These are phyloP conservation scores for Melanotaenia boesemani DNA, from an alignment of 2,797 vertebrate genomes.

Conservation along the genomic window DNA sequence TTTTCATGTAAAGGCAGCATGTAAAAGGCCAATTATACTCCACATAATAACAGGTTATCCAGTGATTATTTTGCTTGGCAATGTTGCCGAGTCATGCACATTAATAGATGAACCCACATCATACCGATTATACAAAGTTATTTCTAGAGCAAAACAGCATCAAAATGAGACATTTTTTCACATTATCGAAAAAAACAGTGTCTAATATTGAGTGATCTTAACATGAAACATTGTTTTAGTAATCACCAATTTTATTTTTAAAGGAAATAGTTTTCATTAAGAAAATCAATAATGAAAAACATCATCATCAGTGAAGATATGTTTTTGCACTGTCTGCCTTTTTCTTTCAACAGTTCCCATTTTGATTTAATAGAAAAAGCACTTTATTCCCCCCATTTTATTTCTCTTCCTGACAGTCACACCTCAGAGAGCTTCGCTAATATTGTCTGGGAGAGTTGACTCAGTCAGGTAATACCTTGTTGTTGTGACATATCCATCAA, in stretches of 20 bases:
- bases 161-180: not conserved
- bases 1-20: constrained; percentile 21
- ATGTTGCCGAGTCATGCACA: not conserved
- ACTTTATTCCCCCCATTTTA: constrained; percentile 3
- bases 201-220: not conserved
- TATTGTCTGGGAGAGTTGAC: constrained; percentile 61
- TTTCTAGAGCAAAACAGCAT: not conserved
- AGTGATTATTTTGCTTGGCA: not conserved
- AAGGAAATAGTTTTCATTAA: not conserved
- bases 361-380: constrained; percentile 7
- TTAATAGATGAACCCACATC: not conserved
- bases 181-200: not conserved
- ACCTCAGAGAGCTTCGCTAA: constrained; percentile 41
- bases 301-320: not conserved
- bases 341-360: not conserved
- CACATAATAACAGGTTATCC: not conserved
- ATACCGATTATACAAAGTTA: not conserved
- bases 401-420: constrained; percentile 16
- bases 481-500: constrained; percentile 63
- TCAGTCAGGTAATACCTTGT: constrained; percentile 49
- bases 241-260: not conserved
- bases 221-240: not conserved
- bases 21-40: not conserved
- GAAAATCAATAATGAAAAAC: not conserved
- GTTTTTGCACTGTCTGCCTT: constrained; percentile 8